Evolutionary conservation across 2,113 vertebrate genomes (phyloP), one percentile per base, ranked within the genome.

Genomic region (Hippocampus guttulatus): DNA sequence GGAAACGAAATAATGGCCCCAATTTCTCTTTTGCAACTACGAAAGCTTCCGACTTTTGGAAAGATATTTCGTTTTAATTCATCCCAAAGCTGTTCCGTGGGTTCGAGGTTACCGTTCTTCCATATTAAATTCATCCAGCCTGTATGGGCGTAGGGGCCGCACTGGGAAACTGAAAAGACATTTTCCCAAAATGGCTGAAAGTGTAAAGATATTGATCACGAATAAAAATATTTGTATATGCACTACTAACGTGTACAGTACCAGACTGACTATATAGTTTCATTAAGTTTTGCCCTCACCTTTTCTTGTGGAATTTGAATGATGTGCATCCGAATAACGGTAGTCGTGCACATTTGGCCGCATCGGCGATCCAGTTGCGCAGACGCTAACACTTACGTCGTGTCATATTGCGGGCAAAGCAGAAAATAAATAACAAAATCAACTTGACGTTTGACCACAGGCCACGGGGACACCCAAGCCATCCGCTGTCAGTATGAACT

Each of bases 331-430:
- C 70, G 70, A 77, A 23, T 70, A 69, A 78, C 62, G 23, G 40
- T 43, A 7, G 7, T 11, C 67, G 30, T 45, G 74, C 57, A 70
- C 66, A 75, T 30, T 67, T 1, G 4, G 55, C 41, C 67, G 64
- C 67, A 68, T 47, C 76, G 51, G 57, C 60, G 64, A 64, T 74
- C 77, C 70, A 70, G 49, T 77, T 71, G 41, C 70, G 70, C 25
- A 74, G 43, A 77, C 73, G 72, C 67, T 18, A 60, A 65, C 69
- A 65, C 49, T 78, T 67, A 67, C 65, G 61, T 71, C 73, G 67
- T 40, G 30, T 77, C 43, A 73, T 25, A 64, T 23, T 54, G 58
- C 20, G 16, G 30, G 64, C 4, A 69, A 70, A 70, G 69, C 49
- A 70, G 64, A 81, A 74, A 76, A 74, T 55, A 69, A 75, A 40